Percentiles rank a stretch among this genome's conserved stretches.
These are phyloP conservation scores for Passer montanus DNA, from an alignment of 2,113 vertebrate species.

Conservation along the genomic window DNA sequence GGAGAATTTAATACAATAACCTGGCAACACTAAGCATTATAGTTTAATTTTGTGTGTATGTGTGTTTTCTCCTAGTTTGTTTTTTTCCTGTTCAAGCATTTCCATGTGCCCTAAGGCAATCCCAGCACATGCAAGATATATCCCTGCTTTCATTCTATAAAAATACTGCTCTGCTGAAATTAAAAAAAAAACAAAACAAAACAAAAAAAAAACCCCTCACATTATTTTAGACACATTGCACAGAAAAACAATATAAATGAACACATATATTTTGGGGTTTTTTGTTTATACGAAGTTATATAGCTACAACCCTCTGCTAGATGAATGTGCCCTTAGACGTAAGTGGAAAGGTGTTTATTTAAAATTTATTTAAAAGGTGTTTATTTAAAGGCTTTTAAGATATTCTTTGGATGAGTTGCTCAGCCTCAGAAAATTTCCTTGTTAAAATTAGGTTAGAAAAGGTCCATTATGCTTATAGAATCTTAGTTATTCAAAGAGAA, in stretches of 20 bases:
- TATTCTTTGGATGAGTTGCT: background rate
- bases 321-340: background rate
- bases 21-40: background rate
- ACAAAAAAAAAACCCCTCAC: background rate
- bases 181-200: too few species aligned
- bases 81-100: background rate
- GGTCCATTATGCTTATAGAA: background rate
- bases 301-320: background rate
- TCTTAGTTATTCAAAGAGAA: background rate
- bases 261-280: background rate
- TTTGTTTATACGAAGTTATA: fast-evolving
- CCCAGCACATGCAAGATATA: background rate
- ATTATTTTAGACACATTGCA: background rate
- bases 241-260: background rate
- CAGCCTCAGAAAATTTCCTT: background rate
- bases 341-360: background rate
- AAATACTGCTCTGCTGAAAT: background rate
- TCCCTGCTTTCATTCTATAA: background rate
- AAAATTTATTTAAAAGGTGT: background rate
- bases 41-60: background rate
- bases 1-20: background rate
- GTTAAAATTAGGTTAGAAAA: background rate
- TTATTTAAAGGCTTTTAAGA: background rate
- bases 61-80: background rate
- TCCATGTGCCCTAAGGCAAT: background rate